Conservation (phyloP, 2,797 vertebrate genomes). For the Lagocephalus sceleratus region DNA sequence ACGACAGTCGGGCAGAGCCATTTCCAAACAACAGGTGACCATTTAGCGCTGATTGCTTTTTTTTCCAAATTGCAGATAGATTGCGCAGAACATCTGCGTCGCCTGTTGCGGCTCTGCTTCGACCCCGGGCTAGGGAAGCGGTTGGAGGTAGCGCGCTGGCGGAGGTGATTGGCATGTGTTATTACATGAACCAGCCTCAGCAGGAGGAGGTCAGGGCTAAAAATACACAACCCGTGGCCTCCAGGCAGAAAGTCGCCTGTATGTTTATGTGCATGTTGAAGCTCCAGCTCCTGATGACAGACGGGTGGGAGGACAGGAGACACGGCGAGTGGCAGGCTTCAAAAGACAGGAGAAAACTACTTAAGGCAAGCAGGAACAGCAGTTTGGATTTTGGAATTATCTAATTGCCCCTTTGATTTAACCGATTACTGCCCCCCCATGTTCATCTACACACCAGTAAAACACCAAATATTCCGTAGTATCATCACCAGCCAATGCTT, state of each 20-base stretch:
- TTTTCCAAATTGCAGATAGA: slow-evolving; percentile 5
- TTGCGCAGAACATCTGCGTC: slow-evolving; percentile 23
- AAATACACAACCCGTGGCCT: slow-evolving; percentile 25
- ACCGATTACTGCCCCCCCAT: slow-evolving; percentile 11
- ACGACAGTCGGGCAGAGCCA: neutral
- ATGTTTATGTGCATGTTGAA: slow-evolving; percentile 7
- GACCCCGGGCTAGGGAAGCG: slow-evolving; percentile 7
- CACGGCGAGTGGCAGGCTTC: too few species aligned
- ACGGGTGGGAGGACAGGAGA: too few species aligned
- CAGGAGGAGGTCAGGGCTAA: slow-evolving; percentile 18
- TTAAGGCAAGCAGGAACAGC: too few species aligned
- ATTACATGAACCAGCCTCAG: slow-evolving; percentile 18
- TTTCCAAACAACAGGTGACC: slow-evolving; percentile 19
- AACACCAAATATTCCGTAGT: slow-evolving; percentile 43
- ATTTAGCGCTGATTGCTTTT: slow-evolving; percentile 5
- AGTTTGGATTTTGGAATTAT: too few species aligned
- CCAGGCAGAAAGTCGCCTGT: slow-evolving; percentile 8
- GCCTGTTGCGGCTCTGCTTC: slow-evolving; percentile 19
- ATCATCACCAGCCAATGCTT: slow-evolving; percentile 19
- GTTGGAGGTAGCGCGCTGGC: slow-evolving; percentile 31
- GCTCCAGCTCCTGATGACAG: slow-evolving; percentile 4
- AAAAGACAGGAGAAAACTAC: too few species aligned
- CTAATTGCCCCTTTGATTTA: slow-evolving; percentile 22
- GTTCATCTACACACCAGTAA: slow-evolving; percentile 23
- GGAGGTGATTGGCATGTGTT: slow-evolving; percentile 36